Percentiles rank a stretch among this genome's conserved stretches.
These are phyloP conservation scores for Mormyrops attenuatus DNA, from an alignment of 2,797 vertebrate genomes.

Conservation along the genomic window DNA sequence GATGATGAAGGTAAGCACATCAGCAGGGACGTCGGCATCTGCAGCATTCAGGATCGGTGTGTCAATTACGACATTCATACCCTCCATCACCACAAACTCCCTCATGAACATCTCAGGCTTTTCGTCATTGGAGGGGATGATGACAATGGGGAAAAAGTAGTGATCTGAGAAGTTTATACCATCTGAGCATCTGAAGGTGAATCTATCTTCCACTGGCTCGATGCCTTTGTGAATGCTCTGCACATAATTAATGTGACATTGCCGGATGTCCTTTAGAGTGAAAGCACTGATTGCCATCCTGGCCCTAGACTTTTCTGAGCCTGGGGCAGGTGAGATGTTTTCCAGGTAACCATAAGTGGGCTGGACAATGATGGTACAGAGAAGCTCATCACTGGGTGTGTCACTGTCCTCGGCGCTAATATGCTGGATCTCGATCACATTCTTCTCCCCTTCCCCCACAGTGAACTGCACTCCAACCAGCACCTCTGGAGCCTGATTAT, in stretches of 20 bases:
- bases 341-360: conserved; percentile 85
- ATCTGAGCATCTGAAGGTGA: conserved; percentile 90
- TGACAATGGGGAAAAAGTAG: conserved; percentile 80
- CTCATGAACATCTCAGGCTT: conserved; percentile 86
- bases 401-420: conserved; percentile 77
- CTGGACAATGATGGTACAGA: conserved; percentile 89
- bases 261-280: conserved; percentile 83
- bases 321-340: conserved; percentile 90
- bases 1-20: conserved; percentile 76
- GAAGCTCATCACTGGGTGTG: conserved; percentile 79
- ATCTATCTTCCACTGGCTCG: conserved; percentile 89
- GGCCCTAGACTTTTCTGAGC: conserved; percentile 91
- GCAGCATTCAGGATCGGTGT: conserved; percentile 84
- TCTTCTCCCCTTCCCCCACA: conserved; percentile 80
- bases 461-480: conserved; percentile 72
- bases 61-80: conserved; percentile 91
- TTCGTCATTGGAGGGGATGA: conserved; percentile 84
- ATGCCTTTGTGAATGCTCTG: conserved; percentile 90
- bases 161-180: conserved; percentile 90
- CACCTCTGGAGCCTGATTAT: conserved; percentile 82
- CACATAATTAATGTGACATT: conserved; percentile 85
- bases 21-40: conserved; percentile 77
- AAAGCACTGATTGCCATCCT: conserved; percentile 87
- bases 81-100: conserved; percentile 96
- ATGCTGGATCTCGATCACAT: conserved; percentile 65